These are phyloP conservation scores for Heteractis magnifica DNA, from an alignment of 92 coral and sea anemone species.

Conservation along the genomic window DNA sequence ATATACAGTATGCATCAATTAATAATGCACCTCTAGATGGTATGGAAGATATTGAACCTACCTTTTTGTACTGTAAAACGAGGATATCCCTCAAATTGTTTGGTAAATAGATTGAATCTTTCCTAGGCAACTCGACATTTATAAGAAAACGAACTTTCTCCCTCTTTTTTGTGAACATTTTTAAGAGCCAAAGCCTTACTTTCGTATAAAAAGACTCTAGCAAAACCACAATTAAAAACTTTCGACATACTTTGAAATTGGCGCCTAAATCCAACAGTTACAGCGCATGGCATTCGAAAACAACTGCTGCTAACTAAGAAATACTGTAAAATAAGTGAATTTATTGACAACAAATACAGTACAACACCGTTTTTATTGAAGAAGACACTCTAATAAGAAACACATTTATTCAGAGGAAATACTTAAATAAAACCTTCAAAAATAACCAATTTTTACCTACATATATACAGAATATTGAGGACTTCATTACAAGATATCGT, in stretches of 20 bases:
- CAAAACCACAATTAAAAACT: slow-evolving; percentile 29
- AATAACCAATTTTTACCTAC: too few relatives aligned
- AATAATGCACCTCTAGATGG: not conserved
- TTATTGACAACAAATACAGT: too few relatives aligned
- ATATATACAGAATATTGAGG: too few relatives aligned
- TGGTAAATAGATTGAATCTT: slow-evolving; percentile 20
- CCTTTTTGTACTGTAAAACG: slow-evolving; percentile 27
- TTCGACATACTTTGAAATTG: slow-evolving; percentile 20
- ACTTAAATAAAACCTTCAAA: too few relatives aligned
- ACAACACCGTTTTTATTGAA: too few relatives aligned
- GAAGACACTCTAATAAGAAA: not conserved
- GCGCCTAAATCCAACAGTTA: not conserved
- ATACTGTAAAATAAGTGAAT: not conserved
- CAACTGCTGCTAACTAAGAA: not conserved
- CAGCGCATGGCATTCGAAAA: slow-evolving; percentile 15
- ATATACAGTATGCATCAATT: too few relatives aligned
- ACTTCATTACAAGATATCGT: too few relatives aligned
- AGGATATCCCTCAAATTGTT: slow-evolving; percentile 29
- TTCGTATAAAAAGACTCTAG: slow-evolving; percentile 20
- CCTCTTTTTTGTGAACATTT: slow-evolving; percentile 8
- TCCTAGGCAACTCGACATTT: slow-evolving; percentile 13
- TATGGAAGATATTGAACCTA: not conserved
- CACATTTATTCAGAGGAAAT: too few relatives aligned
- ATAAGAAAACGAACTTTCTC: not conserved
- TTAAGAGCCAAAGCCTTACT: slow-evolving; percentile 14